These are phyloP conservation scores for Stichopus horrens DNA, from an alignment of 53 echinoderm and acorn worm genomes.

Conservation along the genomic window DNA sequence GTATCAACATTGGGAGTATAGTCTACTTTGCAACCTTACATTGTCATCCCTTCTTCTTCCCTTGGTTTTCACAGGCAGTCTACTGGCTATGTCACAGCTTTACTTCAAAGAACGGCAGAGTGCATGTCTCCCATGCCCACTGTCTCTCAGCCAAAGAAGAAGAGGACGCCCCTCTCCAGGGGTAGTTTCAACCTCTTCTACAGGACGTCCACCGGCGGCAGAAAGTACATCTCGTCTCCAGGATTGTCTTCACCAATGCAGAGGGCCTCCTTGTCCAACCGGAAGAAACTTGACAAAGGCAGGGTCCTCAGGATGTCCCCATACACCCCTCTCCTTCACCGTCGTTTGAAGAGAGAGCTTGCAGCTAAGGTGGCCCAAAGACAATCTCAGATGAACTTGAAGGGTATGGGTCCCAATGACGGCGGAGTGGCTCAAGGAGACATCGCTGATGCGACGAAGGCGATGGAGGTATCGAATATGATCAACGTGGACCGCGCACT, in stretches of 20 bases:
- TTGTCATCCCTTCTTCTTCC: background rate
- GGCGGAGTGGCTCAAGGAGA: background rate
- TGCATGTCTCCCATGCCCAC: background rate
- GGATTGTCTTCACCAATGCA: constrained; percentile 38
- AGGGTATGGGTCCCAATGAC: background rate
- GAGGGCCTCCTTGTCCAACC: background rate
- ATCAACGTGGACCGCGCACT: background rate
- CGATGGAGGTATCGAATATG: background rate
- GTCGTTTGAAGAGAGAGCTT: constrained; percentile 22
- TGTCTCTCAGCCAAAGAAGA: background rate
- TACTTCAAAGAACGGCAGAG: constrained; percentile 33
- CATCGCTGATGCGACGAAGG: background rate
- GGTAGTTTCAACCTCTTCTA: background rate
- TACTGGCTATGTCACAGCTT: constrained; percentile 6
- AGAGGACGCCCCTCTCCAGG: background rate
- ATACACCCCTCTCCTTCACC: constrained; percentile 12
- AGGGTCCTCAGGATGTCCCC: constrained; percentile 4
- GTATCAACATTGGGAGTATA: background rate
- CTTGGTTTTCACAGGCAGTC: constrained; percentile 17
- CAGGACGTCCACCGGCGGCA: constrained; percentile 26
- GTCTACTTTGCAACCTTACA: background rate
- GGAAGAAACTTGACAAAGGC: constrained; percentile 3
- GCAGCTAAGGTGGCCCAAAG: constrained; percentile 16
- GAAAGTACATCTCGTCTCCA: constrained; percentile 23
- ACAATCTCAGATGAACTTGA: background rate